Base-by-base conservation (phyloP, 2,888 invertebrate genomes). In the Drosophila paramelanica region DNA sequence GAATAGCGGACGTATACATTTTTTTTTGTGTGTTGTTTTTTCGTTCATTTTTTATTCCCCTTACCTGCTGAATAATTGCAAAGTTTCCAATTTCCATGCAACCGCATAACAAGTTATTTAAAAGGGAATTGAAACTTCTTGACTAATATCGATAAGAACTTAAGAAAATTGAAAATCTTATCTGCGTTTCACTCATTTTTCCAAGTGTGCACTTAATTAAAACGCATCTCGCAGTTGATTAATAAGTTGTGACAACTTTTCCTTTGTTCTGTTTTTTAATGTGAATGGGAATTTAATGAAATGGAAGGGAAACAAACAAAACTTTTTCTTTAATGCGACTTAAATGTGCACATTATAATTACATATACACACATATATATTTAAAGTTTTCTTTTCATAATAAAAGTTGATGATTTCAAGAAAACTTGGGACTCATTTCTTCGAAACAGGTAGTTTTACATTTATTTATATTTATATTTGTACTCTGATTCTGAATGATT, bases 31-130 rank as follows among this genome's bases (percentile, higher is more conserved):
- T 10, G 1, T 45, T 23, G 6, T 27, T 27, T 2, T 27, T 36
- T 36, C 31, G 2, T 31, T 31, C 31, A 8, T 31, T 31, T 31
- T 31, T 2, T 10, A 10, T 31, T 1, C 31, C 31, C 10, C 31
- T 31, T 10, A 8, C 39, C 39, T 8, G 7, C 27, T 14, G 42
- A 33, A 60, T 58, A 58, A 56, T 49, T 60, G 49, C 43, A 56
- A 59, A 70, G 68, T 60, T 59, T 67, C 27, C n/a, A 55, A 72
- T 72, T 73, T 72, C 47, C 62, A 59, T 58, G 31, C 13, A 36
- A 38, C 13, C 31, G 10, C n/a, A 56, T 55, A 67, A 58, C 49
- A 67, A 71, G 61, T 67, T 58, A 50, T 49, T 67, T 49, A 45
- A 60, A 47, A 14, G 11, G 3, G 23, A 39, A 36, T 31, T 10